Evolutionary conservation across 2,113 vertebrate genomes (phyloP), one percentile per base, ranked within the genome.

Genomic region (Phylloscopus trochiloides): DNA sequence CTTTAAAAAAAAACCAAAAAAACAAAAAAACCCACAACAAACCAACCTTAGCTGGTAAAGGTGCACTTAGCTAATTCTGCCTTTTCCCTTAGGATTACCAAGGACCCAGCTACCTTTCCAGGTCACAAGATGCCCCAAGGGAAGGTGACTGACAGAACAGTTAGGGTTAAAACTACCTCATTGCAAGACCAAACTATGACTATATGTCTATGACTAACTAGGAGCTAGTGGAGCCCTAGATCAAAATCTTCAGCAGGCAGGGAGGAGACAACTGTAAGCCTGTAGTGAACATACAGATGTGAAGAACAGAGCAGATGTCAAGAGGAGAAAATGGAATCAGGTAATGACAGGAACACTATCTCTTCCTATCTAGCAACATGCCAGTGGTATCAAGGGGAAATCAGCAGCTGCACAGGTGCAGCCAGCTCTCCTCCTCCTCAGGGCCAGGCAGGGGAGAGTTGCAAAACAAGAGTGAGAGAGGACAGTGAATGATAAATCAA

Each of bases 271-370:
- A 34, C 17, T 0, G 13, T n/a, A 58, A 43, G 55, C 25, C 73
- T 59, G 17, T 1, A 62, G 43, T 2, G 6, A 83, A 67, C 22
- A 18, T 2, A 71, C 2, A 66, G 32, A 43, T 2, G 1, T 1
- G 3, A 94, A 74, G 42, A 34, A 71, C 19, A 43, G 71, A 74
- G 19, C 48, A 78, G 24, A 87, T 8, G 6, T 54, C 62, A 71
- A 50, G 25, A 89, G 17, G 10, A 92, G n/a, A 76, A 83, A 80
- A 80, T 10, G 34, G 57, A 78, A 78, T 40, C 13, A 34, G 25
- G 38, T 38, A 82, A 62, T 81, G 73, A 81, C 17, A 61, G 45
- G 16, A 87, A 72, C 25, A 17, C 26, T 13, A 58, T 50, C 34
- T 73, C 68, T 36, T 66, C 63, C 50, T 70, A 83, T 52, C 74